Conservation (phyloP, 2,888 invertebrate species). For the Nysson spinosus region DNA sequence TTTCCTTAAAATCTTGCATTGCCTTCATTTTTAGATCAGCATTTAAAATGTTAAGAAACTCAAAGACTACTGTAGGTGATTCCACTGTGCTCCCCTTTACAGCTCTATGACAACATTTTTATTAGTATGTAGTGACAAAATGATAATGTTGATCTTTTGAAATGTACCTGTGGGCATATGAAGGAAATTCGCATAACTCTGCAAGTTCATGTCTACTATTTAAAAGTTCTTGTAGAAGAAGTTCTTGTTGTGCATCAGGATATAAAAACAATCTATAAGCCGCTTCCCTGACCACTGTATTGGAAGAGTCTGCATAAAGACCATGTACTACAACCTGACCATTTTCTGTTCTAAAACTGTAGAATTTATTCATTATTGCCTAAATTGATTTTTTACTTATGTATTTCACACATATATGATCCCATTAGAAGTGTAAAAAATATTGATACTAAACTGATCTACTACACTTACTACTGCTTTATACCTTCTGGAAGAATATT, state of each 20-base stretch:
- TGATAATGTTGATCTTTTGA: constrained; percentile 5
- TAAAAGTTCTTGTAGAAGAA: constrained; percentile 85
- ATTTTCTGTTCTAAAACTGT: constrained; percentile 82
- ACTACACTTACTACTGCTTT: constrained; percentile 83
- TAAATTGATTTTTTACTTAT: constrained; percentile 13
- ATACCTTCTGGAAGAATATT: constrained; percentile 85
- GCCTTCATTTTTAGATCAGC: constrained; percentile 85
- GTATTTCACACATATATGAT: too few relatives aligned
- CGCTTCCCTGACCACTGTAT: constrained; percentile 89
- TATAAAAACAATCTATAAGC: constrained; percentile 92
- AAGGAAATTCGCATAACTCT: constrained; percentile 90
- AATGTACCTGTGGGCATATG: constrained; percentile 88
- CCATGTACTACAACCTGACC: constrained; percentile 88
- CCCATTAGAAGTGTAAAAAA: too few relatives aligned
- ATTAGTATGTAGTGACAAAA: not conserved
- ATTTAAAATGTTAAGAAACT: constrained; percentile 89
- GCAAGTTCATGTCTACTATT: constrained; percentile 89
- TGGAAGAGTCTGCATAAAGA: constrained; percentile 89
- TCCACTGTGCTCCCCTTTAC: constrained; percentile 92
- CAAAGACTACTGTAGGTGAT: constrained; percentile 86
- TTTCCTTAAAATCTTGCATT: constrained; percentile 85
- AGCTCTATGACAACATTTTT: constrained; percentile 80
- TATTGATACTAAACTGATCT: not conserved
- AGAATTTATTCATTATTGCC: constrained; percentile 41
- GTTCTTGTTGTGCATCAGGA: constrained; percentile 87